Percentiles rank a stretch among this genome's conserved stretches.
Evolutionary conservation across 2,113 vertebrate species (phyloP).

Genomic region (Pycnonotus jocosus): DNA sequence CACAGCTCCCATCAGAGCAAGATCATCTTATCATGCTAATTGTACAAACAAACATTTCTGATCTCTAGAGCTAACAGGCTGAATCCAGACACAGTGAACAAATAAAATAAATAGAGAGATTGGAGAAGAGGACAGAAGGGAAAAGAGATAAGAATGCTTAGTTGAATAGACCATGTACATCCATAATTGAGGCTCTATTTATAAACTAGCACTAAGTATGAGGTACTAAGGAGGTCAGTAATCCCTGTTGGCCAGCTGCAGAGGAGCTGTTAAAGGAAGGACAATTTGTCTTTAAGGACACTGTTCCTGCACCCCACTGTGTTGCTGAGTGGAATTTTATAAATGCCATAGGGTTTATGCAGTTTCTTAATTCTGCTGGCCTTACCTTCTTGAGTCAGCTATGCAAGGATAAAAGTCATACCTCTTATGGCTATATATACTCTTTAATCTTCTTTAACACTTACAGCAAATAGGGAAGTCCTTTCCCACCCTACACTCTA

Average conservation of each 20-base stretch:
- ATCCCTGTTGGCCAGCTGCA: constrained; percentile 22
- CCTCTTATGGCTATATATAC: background rate
- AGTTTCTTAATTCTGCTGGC: background rate
- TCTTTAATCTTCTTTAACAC: background rate
- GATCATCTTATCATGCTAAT: background rate
- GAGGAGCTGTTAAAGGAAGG: background rate
- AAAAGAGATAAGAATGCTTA: constrained; percentile 10
- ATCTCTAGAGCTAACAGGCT: background rate
- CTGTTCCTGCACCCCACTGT: background rate
- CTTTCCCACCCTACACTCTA: background rate
- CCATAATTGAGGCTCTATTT: constrained; percentile 16
- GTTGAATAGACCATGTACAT: background rate
- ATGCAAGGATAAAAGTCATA: background rate
- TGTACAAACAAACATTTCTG: background rate
- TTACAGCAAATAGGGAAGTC: background rate
- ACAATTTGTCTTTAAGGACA: constrained; percentile 3
- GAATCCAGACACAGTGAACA: constrained; percentile 10
- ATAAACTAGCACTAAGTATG: constrained; percentile 15
- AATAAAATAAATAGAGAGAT: background rate
- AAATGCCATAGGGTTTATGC: background rate
- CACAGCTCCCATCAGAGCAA: background rate
- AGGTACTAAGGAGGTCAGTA: constrained; percentile 42
- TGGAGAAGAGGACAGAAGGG: background rate
- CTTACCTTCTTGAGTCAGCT: background rate
- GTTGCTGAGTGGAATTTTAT: background rate